Base-by-base conservation (phyloP, 1,140 invertebrate species). In the Sarcophaga bullata region DNA sequence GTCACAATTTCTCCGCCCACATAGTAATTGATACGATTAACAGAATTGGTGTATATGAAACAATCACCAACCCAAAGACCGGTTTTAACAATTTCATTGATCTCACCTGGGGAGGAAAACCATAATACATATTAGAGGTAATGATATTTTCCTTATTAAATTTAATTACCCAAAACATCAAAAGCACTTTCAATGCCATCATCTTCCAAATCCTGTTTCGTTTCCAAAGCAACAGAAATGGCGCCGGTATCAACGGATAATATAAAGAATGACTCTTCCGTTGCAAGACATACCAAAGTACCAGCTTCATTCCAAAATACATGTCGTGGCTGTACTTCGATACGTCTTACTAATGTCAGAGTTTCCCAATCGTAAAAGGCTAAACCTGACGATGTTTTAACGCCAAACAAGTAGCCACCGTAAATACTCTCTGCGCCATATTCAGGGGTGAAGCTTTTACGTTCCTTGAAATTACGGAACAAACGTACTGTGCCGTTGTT, bases 1-100 rank as follows among this genome's bases (percentile, higher is more conserved):
- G 98, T 99, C 0, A 99, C 98, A 73, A 99, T 96, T 92, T 99
- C 98, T 46, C 98, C 98, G 46, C 99, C 99, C 25, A 99, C 98
- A 90, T 98, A 99, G 89, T 99, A 99, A 91, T 99, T 99, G 15
- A 99, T 95, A 81, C 98, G 93, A 91, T 99, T 99, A 0, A 99
- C 95, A 80, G 95, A 95, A 91, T 99, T 99, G 0, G 98, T 99
- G 91, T 99, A 99, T 83, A 99, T 99, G 90, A 99, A 99, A 90
- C 98, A 99, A 90, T 99, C 98, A 6, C 98, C 98, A 54, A 99
- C 96, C 99, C 99, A 99, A 11, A 99, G 90, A 11, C 98, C 99
- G 5, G 98, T 99, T 88, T 97, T 97, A 0, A 99, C 98, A 11
- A 93, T 92, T 91, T 99, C 99, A 84, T 94, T 95, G 81, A 98